Evolutionary conservation across 2,113 vertebrate species (phyloP), one percentile per base, ranked within the genome.

Genomic region (Epinephelus cyanopodus): DNA sequence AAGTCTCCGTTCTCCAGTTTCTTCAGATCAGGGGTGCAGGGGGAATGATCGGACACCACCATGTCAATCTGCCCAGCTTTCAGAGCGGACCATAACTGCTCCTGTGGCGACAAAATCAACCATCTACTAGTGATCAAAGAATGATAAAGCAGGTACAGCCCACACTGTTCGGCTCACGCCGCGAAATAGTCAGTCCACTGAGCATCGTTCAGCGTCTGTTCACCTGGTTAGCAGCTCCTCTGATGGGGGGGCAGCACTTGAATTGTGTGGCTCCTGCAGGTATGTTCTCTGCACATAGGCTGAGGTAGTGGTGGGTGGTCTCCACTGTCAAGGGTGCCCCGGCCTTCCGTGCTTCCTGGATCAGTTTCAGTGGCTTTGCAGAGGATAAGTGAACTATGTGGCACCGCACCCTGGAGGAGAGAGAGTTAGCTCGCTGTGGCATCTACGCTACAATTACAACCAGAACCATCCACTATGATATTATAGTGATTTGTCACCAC

Each of bases 311-410:
- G 15, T 96, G 96, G 39, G 96, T 96, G 0, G 96, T 97, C 92
- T 97, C 96, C 82, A 96, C 95, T 0, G 96, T 96, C 67, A 97
- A 61, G 0, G 95, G 95, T 19, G 96, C 96, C 27, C 96, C 96
- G 1, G 94, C 94, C 81, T 88, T 77, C 52, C 92, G 92, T 0
- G 96, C 96, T 42, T 91, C 92, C 60, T 92, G 86, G 77, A 97
- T 96, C 60, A 96, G 80, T 23, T 92, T 83, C 84, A 96, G 67
- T 1, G 95, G 92, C 90, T 93, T 79, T 15, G 95, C 95, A 53
- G 96, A 96, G 50, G 96, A 97, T 70, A 97, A 88, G 90, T 97
- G 96, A 27, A 96, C 95, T 39, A 97, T 96, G 27, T 97, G 96
- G 87, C 96, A 97, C 25, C 94, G 93, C 8, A 97, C 94, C 86